These are phyloP conservation scores for Alosa alosa DNA, from an alignment of 2,113 vertebrate species.

Conservation along the genomic window DNA sequence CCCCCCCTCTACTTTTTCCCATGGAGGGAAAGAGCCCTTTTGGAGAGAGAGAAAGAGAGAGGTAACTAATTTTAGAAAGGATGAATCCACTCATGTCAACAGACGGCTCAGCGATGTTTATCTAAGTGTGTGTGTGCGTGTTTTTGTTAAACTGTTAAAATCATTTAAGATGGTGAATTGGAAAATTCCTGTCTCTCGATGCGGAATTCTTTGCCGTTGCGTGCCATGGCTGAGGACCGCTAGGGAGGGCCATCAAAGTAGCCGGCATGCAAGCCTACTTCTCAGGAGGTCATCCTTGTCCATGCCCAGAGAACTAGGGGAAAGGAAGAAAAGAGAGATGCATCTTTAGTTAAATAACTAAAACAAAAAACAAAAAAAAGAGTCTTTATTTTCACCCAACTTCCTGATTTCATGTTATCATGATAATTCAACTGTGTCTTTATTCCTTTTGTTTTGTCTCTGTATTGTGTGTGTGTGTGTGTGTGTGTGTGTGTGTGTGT, in stretches of 20 bases:
- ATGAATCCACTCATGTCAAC: constrained; percentile 39
- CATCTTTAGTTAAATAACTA: neutral
- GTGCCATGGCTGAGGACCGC: neutral
- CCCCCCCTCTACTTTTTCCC: constrained; percentile 28
- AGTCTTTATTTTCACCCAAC: neutral
- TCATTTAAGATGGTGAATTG: constrained; percentile 5
- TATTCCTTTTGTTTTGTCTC: neutral
- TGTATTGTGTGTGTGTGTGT: constrained; percentile 28
- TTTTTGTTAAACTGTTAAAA: constrained; percentile 24
- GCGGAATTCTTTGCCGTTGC: neutral
- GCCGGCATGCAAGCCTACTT: neutral
- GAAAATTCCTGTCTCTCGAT: neutral
- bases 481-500: constrained; percentile 29
- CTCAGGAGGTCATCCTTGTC: neutral
- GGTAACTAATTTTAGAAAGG: constrained; percentile 44
- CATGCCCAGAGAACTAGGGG: neutral
- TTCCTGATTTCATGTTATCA: constrained; percentile 2
- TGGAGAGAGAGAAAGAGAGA: constrained; percentile 17
- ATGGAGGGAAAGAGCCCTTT: constrained; percentile 47
- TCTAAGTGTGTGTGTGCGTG: constrained; percentile 34
- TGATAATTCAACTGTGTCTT: neutral
- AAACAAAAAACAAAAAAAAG: neutral
- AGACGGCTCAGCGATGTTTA: constrained; percentile 39
- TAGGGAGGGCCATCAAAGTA: neutral
- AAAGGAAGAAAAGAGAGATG: neutral